phyloP scores from a whole-genome alignment of 2,113 vertebrate genomes.

The Candoia aspera region DNA sequence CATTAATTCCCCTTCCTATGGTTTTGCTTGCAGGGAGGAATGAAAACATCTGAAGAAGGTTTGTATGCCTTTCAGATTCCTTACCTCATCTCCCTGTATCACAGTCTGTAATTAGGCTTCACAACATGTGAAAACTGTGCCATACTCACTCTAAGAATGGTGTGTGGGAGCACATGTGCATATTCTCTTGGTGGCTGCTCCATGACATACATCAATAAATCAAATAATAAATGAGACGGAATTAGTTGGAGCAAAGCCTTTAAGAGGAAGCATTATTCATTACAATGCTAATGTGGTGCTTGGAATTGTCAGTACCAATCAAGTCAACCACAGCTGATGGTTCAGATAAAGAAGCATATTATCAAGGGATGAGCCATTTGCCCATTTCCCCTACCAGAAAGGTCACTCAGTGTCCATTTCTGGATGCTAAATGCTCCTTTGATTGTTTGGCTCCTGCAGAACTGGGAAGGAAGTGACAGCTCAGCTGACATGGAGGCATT shows the following conservation, averaged over 20 bases:
- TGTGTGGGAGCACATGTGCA: neutral
- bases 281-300: conserved; percentile 10
- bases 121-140: neutral
- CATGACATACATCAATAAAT: conserved; percentile 39
- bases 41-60: neutral
- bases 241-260: conserved; percentile 21
- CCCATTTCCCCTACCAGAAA: conserved; percentile 15
- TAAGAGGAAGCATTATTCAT: conserved; percentile 30
- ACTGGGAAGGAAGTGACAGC: neutral
- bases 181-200: conserved; percentile 25
- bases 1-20: neutral
- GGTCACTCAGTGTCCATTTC: neutral
- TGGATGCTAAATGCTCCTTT: conserved; percentile 29
- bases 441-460: conserved; percentile 24
- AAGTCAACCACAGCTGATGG: neutral
- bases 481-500: neutral
- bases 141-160: neutral
- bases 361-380: conserved; percentile 6
- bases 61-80: neutral
- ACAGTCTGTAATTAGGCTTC: neutral
- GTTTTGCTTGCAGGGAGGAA: neutral
- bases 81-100: neutral
- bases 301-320: neutral
- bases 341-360: conserved; percentile 1
- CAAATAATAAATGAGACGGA: conserved; percentile 8